Evolutionary conservation across 2,113 vertebrate species (phyloP), one percentile per base, ranked within the genome.

Genomic region (Channa maculata): DNA sequence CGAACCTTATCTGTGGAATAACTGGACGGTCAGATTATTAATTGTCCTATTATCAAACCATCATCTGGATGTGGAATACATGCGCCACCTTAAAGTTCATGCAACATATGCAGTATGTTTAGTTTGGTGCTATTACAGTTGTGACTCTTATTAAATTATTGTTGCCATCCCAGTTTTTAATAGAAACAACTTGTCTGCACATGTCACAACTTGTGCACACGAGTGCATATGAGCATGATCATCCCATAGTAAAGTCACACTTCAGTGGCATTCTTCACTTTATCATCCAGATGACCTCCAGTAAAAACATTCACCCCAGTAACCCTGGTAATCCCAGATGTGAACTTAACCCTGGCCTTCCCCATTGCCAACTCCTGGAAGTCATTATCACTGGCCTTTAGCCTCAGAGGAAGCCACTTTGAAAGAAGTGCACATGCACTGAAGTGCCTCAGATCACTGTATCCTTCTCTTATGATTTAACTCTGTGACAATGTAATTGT

Each of bases 311-410:
- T 86, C 82, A 82, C 79, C 76, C 58, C 69, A 5, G 36, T 83
- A 61, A 82, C 65, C 48, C 49, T 4, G 53, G 57, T 82, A 70
- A 79, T 86, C 82, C 86, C 89, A 87, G 82, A 91, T 90, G 85
- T 91, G 89, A 91, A 89, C 90, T 89, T 90, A 83, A 91, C 85
- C 74, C 87, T 71, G 71, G 64, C 70, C 84, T 66, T 75, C 65
- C 82, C 15, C 34, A 34, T 61, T 5, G 13, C 69, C 76, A 55
- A 62, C 82, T 86, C 83, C 83, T 85, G 86, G 83, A 89, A 87
- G 82, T 86, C 84, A 90, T 92, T 90, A 91, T 84, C 74, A 52
- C 38, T 65, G 86, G 14, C 79, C 76, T 88, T 80, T 79, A 69
- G 12, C 71, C 71, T 75, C 43, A 65, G 44, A 88, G 82, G 85